A percentile compares a stretch with the other conserved stretches of the same genome.
These are phyloP conservation scores for Drosophila nigromelanica DNA, from an alignment of 1,140 invertebrate genomes.

Conservation along the genomic window DNA sequence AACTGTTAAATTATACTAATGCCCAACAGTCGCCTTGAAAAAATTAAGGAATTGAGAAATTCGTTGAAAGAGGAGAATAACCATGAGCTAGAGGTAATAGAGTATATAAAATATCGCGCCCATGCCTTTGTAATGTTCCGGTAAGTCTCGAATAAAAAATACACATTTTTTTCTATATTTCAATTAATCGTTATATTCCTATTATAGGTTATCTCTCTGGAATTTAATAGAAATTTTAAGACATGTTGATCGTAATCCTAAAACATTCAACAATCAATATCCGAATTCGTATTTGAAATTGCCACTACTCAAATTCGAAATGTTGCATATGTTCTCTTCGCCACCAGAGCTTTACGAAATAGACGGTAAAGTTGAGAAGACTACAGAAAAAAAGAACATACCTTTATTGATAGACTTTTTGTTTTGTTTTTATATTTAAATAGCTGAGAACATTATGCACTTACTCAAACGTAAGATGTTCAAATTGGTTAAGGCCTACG, in stretches of 20 bases:
- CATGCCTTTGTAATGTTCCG: constrained; percentile 65
- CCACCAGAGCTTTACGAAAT: constrained; percentile 65
- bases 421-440: neutral
- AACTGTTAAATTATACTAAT: neutral
- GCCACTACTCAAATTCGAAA: constrained; percentile 76
- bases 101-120: constrained; percentile 62
- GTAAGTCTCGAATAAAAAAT: constrained; percentile 11
- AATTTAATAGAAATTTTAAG: constrained; percentile 68
- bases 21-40: constrained; percentile 53
- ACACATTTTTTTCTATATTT: neutral
- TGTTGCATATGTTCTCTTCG: constrained; percentile 58
- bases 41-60: constrained; percentile 57
- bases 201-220: constrained; percentile 61
- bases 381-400: neutral
- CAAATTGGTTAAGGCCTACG: constrained; percentile 62
- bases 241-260: constrained; percentile 58
- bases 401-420: neutral
- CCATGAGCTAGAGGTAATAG: constrained; percentile 47
- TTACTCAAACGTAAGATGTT: constrained; percentile 67
- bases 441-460: constrained; percentile 65
- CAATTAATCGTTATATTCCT: neutral
- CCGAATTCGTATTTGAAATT: constrained; percentile 69
- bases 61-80: constrained; percentile 32
- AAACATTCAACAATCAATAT: constrained; percentile 46
- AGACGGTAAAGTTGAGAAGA: constrained; percentile 58